These are phyloP conservation scores for Tetragonula carbonaria DNA, from an alignment of 2,888 invertebrate species.

Conservation along the genomic window DNA sequence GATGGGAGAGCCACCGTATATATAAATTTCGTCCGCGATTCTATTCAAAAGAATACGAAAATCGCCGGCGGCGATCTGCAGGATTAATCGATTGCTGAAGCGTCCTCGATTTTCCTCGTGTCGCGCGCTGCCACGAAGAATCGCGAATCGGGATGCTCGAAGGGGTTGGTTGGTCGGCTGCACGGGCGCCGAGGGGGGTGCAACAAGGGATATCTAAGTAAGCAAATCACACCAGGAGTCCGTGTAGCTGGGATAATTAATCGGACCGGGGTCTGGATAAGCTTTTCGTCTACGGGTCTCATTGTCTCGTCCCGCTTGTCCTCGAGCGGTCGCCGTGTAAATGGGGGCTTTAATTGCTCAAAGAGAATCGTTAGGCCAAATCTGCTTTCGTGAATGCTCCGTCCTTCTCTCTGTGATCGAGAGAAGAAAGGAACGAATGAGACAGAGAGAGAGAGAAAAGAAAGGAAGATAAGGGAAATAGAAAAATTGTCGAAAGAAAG, in stretches of 20 bases:
- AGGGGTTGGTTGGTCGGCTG: slow-evolving; percentile 22
- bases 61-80: no score
- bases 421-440: neutral
- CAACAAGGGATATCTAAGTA: slow-evolving; percentile 45
- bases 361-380: slow-evolving; percentile 68
- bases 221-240: slow-evolving; percentile 52
- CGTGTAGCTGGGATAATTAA: slow-evolving; percentile 64
- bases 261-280: slow-evolving; percentile 56
- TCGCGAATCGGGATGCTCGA: neutral
- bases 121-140: slow-evolving; percentile 14
- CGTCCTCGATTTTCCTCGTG: slow-evolving; percentile 40
- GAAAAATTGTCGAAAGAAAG: neutral
- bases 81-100: slow-evolving; percentile 33
- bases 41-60: no score
- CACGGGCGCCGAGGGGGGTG: slow-evolving; percentile 19
- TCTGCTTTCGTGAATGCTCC: slow-evolving; percentile 35
- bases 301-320: slow-evolving; percentile 54
- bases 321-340: slow-evolving; percentile 50
- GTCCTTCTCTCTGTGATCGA: slow-evolving; percentile 41
- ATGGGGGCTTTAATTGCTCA: slow-evolving; percentile 65
- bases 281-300: slow-evolving; percentile 53
- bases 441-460: neutral
- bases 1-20: no score
- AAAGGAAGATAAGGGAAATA: neutral
- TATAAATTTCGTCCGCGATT: no score